Evolutionary conservation across 2,113 vertebrate species (phyloP).

Genomic region (Ailuropoda melanoleuca): DNA sequence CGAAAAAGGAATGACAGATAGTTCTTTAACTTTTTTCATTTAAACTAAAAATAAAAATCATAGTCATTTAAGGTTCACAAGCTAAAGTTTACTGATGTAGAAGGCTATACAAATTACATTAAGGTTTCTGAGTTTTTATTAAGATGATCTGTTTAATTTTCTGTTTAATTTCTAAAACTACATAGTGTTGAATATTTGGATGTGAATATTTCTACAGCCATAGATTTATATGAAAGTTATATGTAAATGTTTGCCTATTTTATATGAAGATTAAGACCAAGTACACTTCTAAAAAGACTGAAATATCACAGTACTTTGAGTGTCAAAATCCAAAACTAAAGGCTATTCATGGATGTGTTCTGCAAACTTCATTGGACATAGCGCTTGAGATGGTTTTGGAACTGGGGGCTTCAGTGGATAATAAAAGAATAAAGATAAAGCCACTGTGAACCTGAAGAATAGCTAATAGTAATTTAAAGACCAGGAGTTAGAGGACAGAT

Average conservation of each 20-base stretch:
- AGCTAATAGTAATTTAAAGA: neutral
- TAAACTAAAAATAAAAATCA: neutral
- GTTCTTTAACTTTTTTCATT: neutral
- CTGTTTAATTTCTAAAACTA: slow-evolving; percentile 13
- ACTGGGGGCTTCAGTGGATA: neutral
- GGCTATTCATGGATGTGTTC: neutral
- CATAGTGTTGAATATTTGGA: neutral
- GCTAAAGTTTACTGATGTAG: neutral
- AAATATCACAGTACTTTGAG: neutral
- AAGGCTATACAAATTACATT: neutral
- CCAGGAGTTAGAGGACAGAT: neutral
- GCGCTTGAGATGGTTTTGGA: neutral
- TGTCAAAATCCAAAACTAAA: neutral
- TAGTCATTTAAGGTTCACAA: neutral
- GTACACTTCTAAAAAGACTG: neutral
- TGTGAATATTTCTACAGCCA: neutral
- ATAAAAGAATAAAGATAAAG: neutral
- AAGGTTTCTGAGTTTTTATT: neutral
- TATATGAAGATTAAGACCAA: neutral
- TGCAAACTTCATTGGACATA: neutral
- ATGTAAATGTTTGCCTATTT: neutral
- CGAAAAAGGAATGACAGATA: neutral
- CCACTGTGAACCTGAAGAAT: neutral
- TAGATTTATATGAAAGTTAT: neutral
- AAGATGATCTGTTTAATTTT: neutral